Evolutionary conservation across 1,140 invertebrate species (phyloP).

Genomic region (Procambarus virginalis): DNA sequence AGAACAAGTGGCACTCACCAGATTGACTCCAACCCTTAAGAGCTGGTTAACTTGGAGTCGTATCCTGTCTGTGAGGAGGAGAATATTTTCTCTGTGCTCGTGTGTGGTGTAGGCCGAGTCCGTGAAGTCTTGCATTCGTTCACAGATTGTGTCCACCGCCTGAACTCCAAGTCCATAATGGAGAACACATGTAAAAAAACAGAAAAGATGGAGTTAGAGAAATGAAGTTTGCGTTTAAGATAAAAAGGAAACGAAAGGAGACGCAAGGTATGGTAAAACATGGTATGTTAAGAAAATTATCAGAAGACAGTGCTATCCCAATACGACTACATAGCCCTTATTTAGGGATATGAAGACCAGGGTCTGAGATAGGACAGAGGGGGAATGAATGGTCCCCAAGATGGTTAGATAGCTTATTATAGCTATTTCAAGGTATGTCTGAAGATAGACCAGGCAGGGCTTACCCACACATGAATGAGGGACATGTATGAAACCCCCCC

Average conservation of each 20-base stretch:
- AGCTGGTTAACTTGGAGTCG: slow-evolving; percentile 90
- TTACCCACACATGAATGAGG: no score
- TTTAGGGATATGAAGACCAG: no score
- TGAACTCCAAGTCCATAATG: slow-evolving; percentile 14
- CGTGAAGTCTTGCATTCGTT: slow-evolving; percentile 98
- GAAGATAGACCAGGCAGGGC: no score
- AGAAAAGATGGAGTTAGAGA: background rate
- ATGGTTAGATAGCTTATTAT: no score
- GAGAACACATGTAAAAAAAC: background rate
- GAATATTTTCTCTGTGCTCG: slow-evolving; percentile 95
- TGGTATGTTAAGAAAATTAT: background rate
- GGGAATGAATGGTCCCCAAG: no score
- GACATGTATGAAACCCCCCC: no score
- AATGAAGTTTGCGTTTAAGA: background rate
- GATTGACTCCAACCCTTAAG: slow-evolving; percentile 86
- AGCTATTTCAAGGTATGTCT: no score
- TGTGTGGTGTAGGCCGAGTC: slow-evolving; percentile 99
- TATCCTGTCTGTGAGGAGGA: slow-evolving; percentile 90
- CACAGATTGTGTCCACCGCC: slow-evolving; percentile 88
- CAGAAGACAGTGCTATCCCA: no score
- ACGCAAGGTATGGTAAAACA: background rate
- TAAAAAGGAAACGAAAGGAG: background rate
- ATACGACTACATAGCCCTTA: no score
- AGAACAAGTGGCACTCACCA: slow-evolving; percentile 79
- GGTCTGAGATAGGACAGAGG: no score